Conservation (phyloP, 2,888 invertebrate genomes). For the Marronus borbonicus region DNA sequence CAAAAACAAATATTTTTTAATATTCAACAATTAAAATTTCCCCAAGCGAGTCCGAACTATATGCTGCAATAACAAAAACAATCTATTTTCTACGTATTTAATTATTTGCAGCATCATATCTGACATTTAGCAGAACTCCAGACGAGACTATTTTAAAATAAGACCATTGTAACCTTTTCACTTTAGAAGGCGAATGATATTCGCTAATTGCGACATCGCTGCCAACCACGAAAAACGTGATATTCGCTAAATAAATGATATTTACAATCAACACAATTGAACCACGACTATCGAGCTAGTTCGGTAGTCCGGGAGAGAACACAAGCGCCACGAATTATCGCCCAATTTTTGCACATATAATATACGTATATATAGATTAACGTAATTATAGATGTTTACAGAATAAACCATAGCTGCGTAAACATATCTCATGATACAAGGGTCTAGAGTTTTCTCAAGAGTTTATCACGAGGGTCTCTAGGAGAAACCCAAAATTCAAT, state of each 20-base stretch:
- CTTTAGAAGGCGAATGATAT: not conserved
- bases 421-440: no score
- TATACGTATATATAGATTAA: no score
- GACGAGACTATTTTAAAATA: not conserved
- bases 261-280: slow-evolving; percentile 7
- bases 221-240: not conserved
- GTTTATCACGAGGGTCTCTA: no score
- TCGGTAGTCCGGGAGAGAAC: not conserved
- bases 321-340: slow-evolving; percentile 1
- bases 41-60: no score
- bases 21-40: no score
- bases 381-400: no score
- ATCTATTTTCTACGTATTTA: no score
- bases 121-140: not conserved
- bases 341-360: not conserved
- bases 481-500: no score
- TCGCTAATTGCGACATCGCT: not conserved
- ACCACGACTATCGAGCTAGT: not conserved
- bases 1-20: no score
- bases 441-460: no score
- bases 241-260: not conserved
- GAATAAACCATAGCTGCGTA: no score
- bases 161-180: not conserved
- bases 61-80: no score
- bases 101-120: not conserved